phyloP scores from a whole-genome alignment of 2,113 vertebrate genomes.

The Marmota monax region DNA sequence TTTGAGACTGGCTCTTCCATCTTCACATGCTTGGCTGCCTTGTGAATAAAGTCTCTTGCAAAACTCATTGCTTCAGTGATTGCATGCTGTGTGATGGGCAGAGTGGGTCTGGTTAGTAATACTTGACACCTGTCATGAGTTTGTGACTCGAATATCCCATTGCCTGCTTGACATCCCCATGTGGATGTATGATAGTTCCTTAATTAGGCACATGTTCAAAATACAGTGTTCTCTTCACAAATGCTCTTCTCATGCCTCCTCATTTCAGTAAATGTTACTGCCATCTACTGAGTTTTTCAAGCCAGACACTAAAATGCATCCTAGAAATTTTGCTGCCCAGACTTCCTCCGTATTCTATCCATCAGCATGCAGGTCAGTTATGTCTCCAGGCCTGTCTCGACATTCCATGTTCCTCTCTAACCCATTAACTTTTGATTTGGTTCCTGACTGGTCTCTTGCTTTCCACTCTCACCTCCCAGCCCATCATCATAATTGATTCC shows the following conservation, averaged over 20 bases:
- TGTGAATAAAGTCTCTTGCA: neutral
- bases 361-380: neutral
- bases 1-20: neutral
- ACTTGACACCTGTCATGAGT: neutral
- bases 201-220: neutral
- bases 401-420: neutral
- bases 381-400: neutral
- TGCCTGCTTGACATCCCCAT: neutral
- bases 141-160: neutral
- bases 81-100: neutral
- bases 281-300: neutral
- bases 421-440: neutral
- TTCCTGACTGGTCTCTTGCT: neutral
- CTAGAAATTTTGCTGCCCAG: neutral
- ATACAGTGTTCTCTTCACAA: neutral
- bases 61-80: neutral
- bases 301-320: neutral
- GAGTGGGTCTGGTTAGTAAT: too few relatives aligned
- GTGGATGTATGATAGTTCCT: neutral
- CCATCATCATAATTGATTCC: neutral
- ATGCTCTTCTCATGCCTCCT: neutral
- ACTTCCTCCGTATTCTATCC: neutral
- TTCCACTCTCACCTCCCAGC: neutral
- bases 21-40: neutral
- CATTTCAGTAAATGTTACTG: neutral